Evolutionary conservation across 2,113 vertebrate species (phyloP).

Genomic region (Aix galericulata): DNA sequence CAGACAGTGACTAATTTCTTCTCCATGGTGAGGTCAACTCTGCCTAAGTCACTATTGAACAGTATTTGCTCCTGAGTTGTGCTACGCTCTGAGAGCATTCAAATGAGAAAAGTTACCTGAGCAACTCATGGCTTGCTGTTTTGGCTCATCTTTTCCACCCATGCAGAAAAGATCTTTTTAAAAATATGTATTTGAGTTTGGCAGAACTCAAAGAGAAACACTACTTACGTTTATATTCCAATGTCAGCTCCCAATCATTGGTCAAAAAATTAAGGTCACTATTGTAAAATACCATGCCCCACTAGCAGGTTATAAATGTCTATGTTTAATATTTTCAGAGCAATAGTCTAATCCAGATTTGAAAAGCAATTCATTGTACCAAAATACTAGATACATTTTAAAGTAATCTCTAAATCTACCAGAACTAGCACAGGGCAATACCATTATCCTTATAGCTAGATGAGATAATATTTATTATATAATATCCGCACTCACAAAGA

Average conservation of each 20-base stretch:
- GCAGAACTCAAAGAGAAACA: background rate
- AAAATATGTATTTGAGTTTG: too few species aligned
- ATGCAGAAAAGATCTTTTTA: background rate
- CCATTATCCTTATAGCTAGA: conserved; percentile 5
- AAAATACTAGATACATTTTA: background rate
- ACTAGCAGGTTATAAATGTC: background rate
- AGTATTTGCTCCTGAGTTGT: background rate
- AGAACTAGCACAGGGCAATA: background rate
- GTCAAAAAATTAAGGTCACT: background rate
- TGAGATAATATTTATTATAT: background rate
- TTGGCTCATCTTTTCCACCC: background rate
- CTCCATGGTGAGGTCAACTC: background rate
- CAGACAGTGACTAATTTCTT: background rate
- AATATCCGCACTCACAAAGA: conserved; percentile 2
- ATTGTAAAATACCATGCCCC: background rate
- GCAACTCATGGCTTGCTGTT: background rate
- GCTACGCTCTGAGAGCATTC: background rate
- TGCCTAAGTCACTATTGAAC: background rate
- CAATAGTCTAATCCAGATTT: conserved; percentile 54
- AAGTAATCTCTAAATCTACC: conserved; percentile 62
- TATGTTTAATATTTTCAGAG: background rate
- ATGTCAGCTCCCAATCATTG: background rate
- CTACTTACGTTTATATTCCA: background rate
- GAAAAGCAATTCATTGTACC: conserved; percentile 32
- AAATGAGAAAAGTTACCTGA: background rate